These are phyloP conservation scores for Tachysurus fulvidraco DNA, from an alignment of 2,113 vertebrate genomes.

Conservation along the genomic window DNA sequence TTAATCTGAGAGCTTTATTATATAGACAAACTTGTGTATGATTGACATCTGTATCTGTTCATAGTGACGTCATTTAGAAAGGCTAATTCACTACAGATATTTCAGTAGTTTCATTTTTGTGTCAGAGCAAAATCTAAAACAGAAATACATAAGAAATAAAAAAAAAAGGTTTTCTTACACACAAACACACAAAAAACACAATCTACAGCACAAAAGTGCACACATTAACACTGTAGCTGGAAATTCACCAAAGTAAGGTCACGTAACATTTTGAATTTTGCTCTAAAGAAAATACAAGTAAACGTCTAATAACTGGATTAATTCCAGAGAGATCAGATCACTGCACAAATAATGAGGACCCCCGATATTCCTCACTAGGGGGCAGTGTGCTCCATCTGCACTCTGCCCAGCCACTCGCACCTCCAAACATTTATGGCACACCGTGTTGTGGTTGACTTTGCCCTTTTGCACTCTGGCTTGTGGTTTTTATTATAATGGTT, in stretches of 20 bases:
- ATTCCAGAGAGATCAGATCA: neutral
- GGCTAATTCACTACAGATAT: neutral
- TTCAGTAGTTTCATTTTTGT: neutral
- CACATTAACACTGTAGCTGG: neutral
- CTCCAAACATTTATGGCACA: conserved; percentile 3
- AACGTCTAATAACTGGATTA: neutral
- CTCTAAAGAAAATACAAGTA: neutral
- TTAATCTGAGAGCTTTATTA: neutral
- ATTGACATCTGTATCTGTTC: neutral
- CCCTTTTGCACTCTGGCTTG: conserved; percentile 27
- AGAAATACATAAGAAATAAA: neutral
- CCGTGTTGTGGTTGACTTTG: conserved; percentile 7
- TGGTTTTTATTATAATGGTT: conserved; percentile 20
- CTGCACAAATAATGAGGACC: neutral
- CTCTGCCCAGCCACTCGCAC: neutral
- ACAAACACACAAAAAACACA: neutral
- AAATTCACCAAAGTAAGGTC: too few species aligned
- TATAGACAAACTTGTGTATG: neutral
- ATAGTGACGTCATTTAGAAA: neutral
- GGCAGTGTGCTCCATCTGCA: conserved; percentile 22
- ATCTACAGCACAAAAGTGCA: neutral
- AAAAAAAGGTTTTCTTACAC: neutral
- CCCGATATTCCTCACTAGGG: conserved; percentile 13
- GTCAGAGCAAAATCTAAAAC: neutral
- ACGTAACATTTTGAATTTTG: neutral